Percentiles rank a stretch among this genome's conserved stretches.
Conservation (phyloP, 1,140 invertebrate species). For the Cotesia typhae region DNA sequence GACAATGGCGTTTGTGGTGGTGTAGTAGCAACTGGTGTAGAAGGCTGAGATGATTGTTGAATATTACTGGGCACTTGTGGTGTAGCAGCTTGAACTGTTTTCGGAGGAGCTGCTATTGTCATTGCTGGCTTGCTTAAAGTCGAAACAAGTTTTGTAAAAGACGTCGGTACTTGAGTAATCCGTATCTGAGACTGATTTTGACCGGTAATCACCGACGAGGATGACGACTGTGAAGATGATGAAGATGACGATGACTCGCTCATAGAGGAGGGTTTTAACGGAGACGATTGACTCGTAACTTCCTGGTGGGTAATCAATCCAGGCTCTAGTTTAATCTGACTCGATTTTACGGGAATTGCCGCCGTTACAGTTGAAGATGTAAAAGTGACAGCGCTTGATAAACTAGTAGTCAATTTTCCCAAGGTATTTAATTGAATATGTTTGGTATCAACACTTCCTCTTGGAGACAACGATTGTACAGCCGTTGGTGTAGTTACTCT, state of each 20-base stretch:
- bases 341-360: neutral
- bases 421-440: neutral
- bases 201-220: constrained; percentile 9
- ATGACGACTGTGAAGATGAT: constrained; percentile 13
- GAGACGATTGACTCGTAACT: neutral
- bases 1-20: constrained; percentile 28
- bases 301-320: too few relatives aligned
- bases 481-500: constrained; percentile 39
- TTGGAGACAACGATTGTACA: neutral
- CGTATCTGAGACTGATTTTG: constrained; percentile 38
- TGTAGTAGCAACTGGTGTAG: constrained; percentile 29
- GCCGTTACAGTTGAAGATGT: constrained; percentile 19
- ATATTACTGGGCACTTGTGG: constrained; percentile 43
- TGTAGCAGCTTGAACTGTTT: constrained; percentile 42
- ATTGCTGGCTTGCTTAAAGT: constrained; percentile 47
- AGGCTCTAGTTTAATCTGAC: too few relatives aligned
- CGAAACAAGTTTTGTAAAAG: constrained; percentile 40
- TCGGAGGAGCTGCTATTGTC: constrained; percentile 42
- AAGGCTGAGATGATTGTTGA: constrained; percentile 34
- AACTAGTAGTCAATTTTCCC: neutral
- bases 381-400: neutral
- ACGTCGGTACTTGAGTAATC: constrained; percentile 39
- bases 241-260: neutral
- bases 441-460: neutral
- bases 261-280: constrained; percentile 5